Evolutionary conservation across 2,113 vertebrate species (phyloP), one percentile per base, ranked within the genome.

Genomic region (Merops nubicus): DNA sequence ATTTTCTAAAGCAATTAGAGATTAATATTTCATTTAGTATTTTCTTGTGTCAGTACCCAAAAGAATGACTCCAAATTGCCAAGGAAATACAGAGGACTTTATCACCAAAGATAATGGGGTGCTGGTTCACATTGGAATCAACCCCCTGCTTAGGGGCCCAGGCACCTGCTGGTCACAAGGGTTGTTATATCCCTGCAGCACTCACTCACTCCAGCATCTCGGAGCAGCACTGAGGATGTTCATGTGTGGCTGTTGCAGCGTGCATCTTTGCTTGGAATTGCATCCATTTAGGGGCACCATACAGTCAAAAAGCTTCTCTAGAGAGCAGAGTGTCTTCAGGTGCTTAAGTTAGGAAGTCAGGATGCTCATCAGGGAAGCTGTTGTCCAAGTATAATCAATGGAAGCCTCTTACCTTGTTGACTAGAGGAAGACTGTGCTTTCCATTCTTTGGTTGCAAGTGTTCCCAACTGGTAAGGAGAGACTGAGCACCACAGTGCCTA

Each of bases 401-500:
- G 78, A 47, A 72, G 64, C 11, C 8, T 78, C 47, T 65, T 43
- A 11, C 9, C 25, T 50, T 89, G 19, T n/a, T 62, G 74, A 26
- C 43, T 31, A n/a, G 47, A 63, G 40, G 42, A 62, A 31, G 40
- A 56, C 23, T 3, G 5, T 48, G 15, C 23, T 77, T 0, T 21
- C 34, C 38, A 75, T 48, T 48, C 45, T 42, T 21, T 48, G 42
- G 6, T 14, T 22, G 5, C n/a, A 14, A 3, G 17, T 26, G n/a
- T n/a, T 85, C 28, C n/a, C 18, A 25, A 8, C 17, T 23, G 19
- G 19, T 29, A 38, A 29, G 67, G 51, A 85, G 38, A 76, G 34
- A 12, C 0, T 11, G 50, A 70, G 67, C 33, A 7, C n/a, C 22
- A 11, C 0, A 0, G 7, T 15, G 11, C 26, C 11, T 31, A 2